A percentile compares a stretch with the other conserved stretches of the same genome.
Evolutionary conservation across 2,797 vertebrate species (phyloP).

Genomic region (Helostoma temminkii): DNA sequence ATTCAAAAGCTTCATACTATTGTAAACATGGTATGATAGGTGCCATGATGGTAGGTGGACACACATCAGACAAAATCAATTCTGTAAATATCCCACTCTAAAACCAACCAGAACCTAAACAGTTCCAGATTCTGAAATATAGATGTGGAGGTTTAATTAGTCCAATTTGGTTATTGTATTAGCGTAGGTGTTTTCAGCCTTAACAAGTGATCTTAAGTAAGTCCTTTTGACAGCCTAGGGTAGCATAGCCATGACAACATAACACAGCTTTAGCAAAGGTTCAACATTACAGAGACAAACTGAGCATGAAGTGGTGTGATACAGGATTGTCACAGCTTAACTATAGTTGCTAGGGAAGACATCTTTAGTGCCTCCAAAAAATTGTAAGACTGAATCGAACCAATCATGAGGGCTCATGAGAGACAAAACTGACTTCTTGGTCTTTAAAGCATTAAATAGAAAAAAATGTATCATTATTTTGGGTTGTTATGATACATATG

Average conservation of each 20-base stretch:
- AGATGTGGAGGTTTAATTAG: conserved; percentile 22
- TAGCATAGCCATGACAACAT: conserved; percentile 50
- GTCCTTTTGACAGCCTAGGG: conserved; percentile 28
- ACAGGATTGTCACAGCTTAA: conserved; percentile 14
- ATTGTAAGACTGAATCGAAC: conserved; percentile 27
- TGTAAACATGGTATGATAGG: conserved; percentile 69
- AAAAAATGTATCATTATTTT: conserved; percentile 31
- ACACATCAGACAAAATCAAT: conserved; percentile 16
- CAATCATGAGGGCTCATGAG: conserved; percentile 28
- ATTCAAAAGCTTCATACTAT: conserved; percentile 62
- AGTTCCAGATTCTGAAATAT: neutral
- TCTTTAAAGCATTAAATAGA: conserved; percentile 23
- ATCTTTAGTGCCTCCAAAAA: conserved; percentile 19
- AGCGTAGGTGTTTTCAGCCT: conserved; percentile 8
- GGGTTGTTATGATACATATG: conserved; percentile 33
- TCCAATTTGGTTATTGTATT: conserved; percentile 35
- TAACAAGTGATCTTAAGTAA: conserved; percentile 32
- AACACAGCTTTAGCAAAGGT: conserved; percentile 37
- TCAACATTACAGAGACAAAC: conserved; percentile 8
- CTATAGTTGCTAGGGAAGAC: conserved; percentile 30
- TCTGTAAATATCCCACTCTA: neutral
- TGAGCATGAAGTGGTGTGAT: conserved; percentile 24
- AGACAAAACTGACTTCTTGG: conserved; percentile 20
- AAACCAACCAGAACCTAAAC: conserved; percentile 8
- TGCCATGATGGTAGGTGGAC: conserved; percentile 28